Evolutionary conservation across 2,888 invertebrate species (phyloP), one percentile per base, ranked within the genome.

Genomic region (Pyrochroa serraticornis): DNA sequence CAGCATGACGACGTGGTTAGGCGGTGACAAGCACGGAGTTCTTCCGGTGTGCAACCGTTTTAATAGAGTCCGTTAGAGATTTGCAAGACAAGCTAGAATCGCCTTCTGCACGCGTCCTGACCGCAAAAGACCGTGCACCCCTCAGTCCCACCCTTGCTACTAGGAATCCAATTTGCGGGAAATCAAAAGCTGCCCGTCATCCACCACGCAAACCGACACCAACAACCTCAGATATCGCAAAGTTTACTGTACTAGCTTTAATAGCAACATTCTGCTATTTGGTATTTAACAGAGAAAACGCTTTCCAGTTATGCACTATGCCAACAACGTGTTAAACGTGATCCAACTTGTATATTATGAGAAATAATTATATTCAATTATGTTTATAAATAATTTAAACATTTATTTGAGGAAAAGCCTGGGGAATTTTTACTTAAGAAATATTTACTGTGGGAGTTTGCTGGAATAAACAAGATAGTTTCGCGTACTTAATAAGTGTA

Each of bases 111-210:
- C 67, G 69, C 63, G 65, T 58, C 58, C 60, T 62, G 65, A 70
- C 69, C 69, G 66, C 70, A 70, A 60, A 65, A 55, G 65, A 62
- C 62, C 64, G 62, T 64, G 62, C 58, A 47, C 38, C 34, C 35
- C 38, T 44, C 32, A 34, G 54, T 52, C 52, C 63, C 54, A 63
- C 65, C 67, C 68, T 64, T 62, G 62, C 60, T 66, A 58, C 64
- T 62, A 46, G 39, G 64, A 71, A 75, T 74, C 73, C 73, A 74
- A 75, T 75, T 75, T 75, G 71, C 65, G 68, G 70, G 64, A 68
- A 71, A 74, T 75, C 74, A 75, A 73, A 73, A 70, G 65, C 71
- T 73, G 73, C 70, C 74, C 70, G 70, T 75, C 74, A 75, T 69
- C 63, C 62, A 61, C 68, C 74, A 73, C 71, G 73, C 72, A 65